Base-by-base conservation (phyloP, 2,113 vertebrate genomes). In the Turnix velox region DNA sequence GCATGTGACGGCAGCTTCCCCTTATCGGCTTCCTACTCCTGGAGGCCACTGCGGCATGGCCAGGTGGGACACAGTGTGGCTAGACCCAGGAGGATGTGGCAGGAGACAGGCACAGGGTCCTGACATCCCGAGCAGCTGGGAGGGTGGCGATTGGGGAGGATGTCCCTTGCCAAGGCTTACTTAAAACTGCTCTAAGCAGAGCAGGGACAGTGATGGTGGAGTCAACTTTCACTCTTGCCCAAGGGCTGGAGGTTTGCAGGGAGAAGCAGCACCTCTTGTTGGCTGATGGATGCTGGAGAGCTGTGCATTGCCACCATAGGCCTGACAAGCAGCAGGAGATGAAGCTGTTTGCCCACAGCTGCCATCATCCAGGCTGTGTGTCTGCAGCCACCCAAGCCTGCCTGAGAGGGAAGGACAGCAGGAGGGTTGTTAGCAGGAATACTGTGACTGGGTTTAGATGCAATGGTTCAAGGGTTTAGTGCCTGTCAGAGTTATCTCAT, bases 301-400 rank as follows among this genome's bases (percentile, higher is more conserved):
- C 31, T 2, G 2, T 6, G 37, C 7, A 2, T 1, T 18, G 49
- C 45, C 16, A 40, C 33, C 15, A 0, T 7, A 7, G 61, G 73
- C 72, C 46, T 19, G 81, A 17, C 9, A 13, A 71, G 45, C 24
- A 30, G 73, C 24, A 30, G 80, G 24, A 18, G 27, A 7, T 12
- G 43, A 35, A 58, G 92, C 33, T 25, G 1, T 25, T 40, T 7
- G 48, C 20, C 6, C n/a, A 5, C 3, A 9, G 7, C 55, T 74
- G 46, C 31, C 46, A 7, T 37, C 4, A 7, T 2, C 33, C 67
- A 22, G 54, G 30, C 65, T 7, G 45, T 4, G 45, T 4, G 22
- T 14, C 15, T 63, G 40, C 63, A 28, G 49, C 43, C 12, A 2
- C 20, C 18, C 51, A 30, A 30, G 43, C 48, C 62, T 5, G 5